Evolutionary conservation across 2,888 invertebrate species (phyloP).

Genomic region (Plebejus melissa): DNA sequence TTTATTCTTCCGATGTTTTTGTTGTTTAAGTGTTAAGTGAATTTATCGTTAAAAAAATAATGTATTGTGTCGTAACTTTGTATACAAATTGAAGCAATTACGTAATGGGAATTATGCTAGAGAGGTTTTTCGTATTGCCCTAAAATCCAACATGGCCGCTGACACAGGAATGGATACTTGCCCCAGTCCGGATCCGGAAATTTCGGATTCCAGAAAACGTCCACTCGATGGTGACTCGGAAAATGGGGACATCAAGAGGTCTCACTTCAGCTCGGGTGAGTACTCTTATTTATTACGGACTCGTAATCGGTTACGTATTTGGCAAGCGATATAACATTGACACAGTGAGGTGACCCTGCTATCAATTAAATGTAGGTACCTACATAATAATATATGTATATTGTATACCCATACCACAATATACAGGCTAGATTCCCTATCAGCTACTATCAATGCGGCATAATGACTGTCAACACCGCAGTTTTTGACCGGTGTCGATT

Average conservation of each 20-base stretch:
- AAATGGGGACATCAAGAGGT: slow-evolving; percentile 93
- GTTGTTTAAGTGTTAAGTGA: slow-evolving; percentile 74
- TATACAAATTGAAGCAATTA: slow-evolving; percentile 72
- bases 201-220: slow-evolving; percentile 93
- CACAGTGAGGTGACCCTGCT: slow-evolving; percentile 59
- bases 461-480: slow-evolving; percentile 51
- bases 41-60: slow-evolving; percentile 62
- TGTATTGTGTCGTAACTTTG: slow-evolving; percentile 68
- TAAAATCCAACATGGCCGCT: slow-evolving; percentile 90
- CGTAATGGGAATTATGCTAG: slow-evolving; percentile 80
- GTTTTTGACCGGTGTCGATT: slow-evolving; percentile 48
- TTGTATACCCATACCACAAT: slow-evolving; percentile 48
- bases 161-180: slow-evolving; percentile 96
- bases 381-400: slow-evolving; percentile 35
- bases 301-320: slow-evolving; percentile 63
- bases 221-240: slow-evolving; percentile 92
- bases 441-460: slow-evolving; percentile 75
- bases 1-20: slow-evolving; percentile 61
- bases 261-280: slow-evolving; percentile 94
- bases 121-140: slow-evolving; percentile 78
- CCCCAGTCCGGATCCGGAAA: slow-evolving; percentile 95
- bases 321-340: slow-evolving; percentile 71
- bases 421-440: slow-evolving; percentile 71
- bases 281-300: slow-evolving; percentile 44
- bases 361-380: slow-evolving; percentile 41